Evolutionary conservation across 2,888 invertebrate species (phyloP).

Genomic region (Drosophila pseudotalamancana): DNA sequence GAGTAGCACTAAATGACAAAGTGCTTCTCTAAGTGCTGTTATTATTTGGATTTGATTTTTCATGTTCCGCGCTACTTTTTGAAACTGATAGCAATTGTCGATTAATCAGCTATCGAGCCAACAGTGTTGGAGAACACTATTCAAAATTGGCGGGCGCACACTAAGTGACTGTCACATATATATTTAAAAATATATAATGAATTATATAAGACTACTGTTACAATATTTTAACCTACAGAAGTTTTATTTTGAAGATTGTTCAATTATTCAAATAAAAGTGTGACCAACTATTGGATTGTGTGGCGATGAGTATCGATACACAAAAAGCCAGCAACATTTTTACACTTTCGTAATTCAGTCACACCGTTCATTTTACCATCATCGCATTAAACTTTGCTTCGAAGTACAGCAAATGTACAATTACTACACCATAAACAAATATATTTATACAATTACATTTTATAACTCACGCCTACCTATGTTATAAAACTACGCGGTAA

Average conservation of each 20-base stretch:
- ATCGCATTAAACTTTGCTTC: slow-evolving; percentile 40
- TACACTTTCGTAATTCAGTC: neutral
- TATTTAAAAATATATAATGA: neutral
- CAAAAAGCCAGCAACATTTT: neutral
- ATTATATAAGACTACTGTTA: neutral
- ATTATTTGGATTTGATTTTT: neutral
- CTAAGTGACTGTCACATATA: fast-evolving
- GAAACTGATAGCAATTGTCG: slow-evolving; percentile 10
- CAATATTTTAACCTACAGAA: neutral
- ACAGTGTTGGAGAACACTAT: slow-evolving; percentile 22
- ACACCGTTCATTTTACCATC: slow-evolving; percentile 34
- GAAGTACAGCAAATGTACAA: slow-evolving; percentile 45
- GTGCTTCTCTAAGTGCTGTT: neutral
- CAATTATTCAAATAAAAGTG: neutral
- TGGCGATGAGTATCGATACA: slow-evolving; percentile 22
- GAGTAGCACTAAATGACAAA: neutral
- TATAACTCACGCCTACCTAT: slow-evolving; percentile 14
- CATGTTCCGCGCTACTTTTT: neutral
- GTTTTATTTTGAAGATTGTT: neutral
- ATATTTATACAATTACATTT: slow-evolving; percentile 13
- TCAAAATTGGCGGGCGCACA: fast-evolving
- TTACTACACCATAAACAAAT: slow-evolving; percentile 25
- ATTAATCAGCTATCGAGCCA: neutral
- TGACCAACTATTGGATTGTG: neutral
- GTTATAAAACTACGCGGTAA: slow-evolving; percentile 9